Evolutionary conservation across 2,888 invertebrate species (phyloP), one percentile per base, ranked within the genome.

Genomic region (Andricus curvator): DNA sequence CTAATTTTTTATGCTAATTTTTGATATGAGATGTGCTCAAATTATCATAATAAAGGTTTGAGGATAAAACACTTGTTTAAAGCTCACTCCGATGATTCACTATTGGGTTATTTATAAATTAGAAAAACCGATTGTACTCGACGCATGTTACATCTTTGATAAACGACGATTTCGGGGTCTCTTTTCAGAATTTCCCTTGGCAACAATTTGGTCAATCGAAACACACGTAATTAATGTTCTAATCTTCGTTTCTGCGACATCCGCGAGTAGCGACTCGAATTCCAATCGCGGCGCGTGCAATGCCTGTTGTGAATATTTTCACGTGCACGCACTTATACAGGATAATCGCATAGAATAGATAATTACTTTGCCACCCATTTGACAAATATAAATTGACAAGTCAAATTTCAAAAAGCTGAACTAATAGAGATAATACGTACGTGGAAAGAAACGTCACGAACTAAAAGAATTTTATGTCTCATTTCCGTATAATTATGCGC

Each of bases 221-320:
- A 37, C 67, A 41, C 41, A n/a, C 41, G 67, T 67, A 67, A 67
- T n/a, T 44, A 20, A 44, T 67, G 13, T 37, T 67, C 44, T 41
- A 66, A 66, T 66, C 66, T 66, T 66, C 41, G 4, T n/a, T 66
- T 41, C 13, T 37, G 33, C n/a, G 33, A 66, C 66, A 66, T 66
- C 37, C 9, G 66, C 29, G 33, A 20, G 37, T 25, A 8, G 9
- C 44, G 22, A 48, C 17, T 68, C 68, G 9, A 68, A 68, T 68
- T 68, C 48, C 68, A 48, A 68, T 68, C 48, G 25, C 17, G 44
- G 22, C 68, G 44, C 68, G 68, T 48, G 44, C 44, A 25, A 48
- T 44, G 22, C 15, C 62, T 62, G 62, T 68, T 68, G 13, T 68
- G 68, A 68, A 68, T 68, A 68, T 48, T 68, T 68, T 25, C 68